Conservation (phyloP, 2,113 vertebrate genomes). For the Petrocephalus microphthalmus region DNA sequence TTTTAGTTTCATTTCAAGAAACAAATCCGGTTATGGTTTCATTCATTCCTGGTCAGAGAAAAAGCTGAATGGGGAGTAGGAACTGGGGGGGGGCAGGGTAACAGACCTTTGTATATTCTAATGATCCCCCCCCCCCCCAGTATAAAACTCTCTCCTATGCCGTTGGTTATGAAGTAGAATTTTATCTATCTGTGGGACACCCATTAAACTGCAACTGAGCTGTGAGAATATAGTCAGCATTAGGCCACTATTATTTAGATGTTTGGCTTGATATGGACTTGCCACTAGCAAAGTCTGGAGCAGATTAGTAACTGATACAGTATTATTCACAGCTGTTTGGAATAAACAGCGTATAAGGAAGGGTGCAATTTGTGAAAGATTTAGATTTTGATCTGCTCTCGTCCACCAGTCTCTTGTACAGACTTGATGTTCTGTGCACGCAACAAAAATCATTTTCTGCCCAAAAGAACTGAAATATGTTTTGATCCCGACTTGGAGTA, state of each 20-base stretch:
- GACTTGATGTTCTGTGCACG: background rate
- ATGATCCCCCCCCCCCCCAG: background rate
- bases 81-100: too few relatives aligned
- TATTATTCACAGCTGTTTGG: background rate
- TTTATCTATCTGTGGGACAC: background rate
- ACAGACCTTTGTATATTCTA: background rate
- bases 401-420: background rate
- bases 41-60: background rate
- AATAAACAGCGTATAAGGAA: background rate
- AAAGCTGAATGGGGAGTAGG: background rate
- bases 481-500: background rate
- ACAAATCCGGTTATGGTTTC: background rate
- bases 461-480: background rate
- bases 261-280: background rate
- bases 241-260: background rate
- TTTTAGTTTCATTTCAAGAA: background rate
- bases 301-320: background rate
- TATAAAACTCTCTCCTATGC: background rate
- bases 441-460: background rate
- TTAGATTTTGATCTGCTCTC: background rate
- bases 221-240: background rate
- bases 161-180: background rate
- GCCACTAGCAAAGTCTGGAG: background rate
- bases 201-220: background rate
- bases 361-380: background rate